phyloP scores from a whole-genome alignment of 1,140 invertebrate genomes.

The Procambarus clarkii region DNA sequence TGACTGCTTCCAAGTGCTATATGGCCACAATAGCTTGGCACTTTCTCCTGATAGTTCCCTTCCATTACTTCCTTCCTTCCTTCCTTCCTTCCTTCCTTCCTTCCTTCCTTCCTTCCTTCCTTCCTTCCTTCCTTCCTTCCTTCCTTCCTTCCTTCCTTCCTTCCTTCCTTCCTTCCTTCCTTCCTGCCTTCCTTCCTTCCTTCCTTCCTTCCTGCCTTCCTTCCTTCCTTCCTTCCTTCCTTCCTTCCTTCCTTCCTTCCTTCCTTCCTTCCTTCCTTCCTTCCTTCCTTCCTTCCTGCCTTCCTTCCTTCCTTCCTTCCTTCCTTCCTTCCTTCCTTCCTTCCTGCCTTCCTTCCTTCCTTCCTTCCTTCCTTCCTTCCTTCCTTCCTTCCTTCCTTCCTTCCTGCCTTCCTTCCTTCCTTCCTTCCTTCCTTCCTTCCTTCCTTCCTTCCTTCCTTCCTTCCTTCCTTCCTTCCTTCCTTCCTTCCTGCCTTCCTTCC shows the following conservation, averaged over 20 bases:
- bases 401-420: constrained; percentile 16
- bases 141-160: constrained; percentile 19
- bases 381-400: constrained; percentile 22
- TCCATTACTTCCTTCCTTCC: constrained; percentile 5
- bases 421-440: constrained; percentile 17
- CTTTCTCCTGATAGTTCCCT: too few species aligned
- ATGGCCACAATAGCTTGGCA: too few species aligned
- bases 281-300: neutral
- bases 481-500: constrained; percentile 1
- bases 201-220: neutral
- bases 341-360: neutral
- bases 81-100: constrained; percentile 42
- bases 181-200: neutral
- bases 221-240: neutral
- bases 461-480: neutral
- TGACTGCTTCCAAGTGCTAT: too few species aligned
- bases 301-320: neutral
- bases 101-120: constrained; percentile 19
- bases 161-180: neutral
- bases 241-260: neutral
- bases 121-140: constrained; percentile 22
- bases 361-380: neutral
- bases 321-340: neutral
- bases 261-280: neutral
- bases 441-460: constrained; percentile 5